A percentile compares a stretch with the other conserved stretches of the same genome.
These are phyloP conservation scores for Dicrurus megarhynchus DNA, from an alignment of 2,113 vertebrate species.

Conservation along the genomic window DNA sequence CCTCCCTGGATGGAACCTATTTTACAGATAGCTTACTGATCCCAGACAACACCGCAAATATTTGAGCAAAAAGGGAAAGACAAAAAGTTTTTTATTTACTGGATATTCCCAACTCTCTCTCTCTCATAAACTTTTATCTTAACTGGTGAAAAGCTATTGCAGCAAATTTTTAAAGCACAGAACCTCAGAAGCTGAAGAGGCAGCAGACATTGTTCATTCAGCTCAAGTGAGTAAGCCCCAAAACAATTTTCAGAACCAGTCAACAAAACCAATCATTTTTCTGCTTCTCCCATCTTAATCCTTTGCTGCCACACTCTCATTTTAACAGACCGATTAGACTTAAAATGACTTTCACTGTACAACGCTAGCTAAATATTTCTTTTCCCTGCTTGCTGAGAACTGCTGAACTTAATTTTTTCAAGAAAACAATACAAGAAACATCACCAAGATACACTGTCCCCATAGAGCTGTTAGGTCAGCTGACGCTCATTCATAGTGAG, in stretches of 20 bases:
- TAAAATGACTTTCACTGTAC: not conserved
- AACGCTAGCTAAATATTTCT: not conserved
- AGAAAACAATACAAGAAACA: not conserved
- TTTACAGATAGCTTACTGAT: conserved; percentile 41
- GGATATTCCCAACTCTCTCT: not conserved
- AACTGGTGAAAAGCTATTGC: not conserved
- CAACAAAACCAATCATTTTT: not conserved
- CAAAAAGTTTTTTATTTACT: not conserved
- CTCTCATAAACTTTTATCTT: not conserved
- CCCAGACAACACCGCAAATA: not conserved
- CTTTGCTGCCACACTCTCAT: not conserved
- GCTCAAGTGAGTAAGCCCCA: not conserved
- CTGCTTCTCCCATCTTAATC: not conserved
- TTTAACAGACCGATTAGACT: not conserved
- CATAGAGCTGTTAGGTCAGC: not conserved
- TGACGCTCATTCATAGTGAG: not conserved
- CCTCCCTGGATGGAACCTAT: not conserved
- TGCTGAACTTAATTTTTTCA: not conserved
- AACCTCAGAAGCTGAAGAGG: not conserved
- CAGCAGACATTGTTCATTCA: not conserved
- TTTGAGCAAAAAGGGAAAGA: not conserved
- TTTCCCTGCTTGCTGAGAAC: not conserved
- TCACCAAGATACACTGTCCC: not conserved
- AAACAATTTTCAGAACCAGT: not conserved
- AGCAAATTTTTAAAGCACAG: not conserved